phyloP scores from a whole-genome alignment of 2,888 invertebrate genomes.

The Acanthoscelides obtectus region DNA sequence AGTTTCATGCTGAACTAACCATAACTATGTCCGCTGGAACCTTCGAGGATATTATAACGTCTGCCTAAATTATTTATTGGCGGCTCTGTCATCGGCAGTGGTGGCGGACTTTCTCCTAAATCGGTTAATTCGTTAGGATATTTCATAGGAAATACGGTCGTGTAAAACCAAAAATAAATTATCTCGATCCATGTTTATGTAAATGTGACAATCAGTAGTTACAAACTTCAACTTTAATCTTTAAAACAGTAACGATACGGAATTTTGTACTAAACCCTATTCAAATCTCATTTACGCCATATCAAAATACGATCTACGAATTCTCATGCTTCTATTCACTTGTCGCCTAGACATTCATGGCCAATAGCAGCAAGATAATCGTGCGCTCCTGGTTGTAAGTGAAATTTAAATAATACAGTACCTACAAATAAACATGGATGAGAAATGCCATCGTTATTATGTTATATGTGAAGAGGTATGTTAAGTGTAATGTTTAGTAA shows the following conservation, averaged over 20 bases:
- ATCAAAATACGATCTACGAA: too few species aligned
- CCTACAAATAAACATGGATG: background rate
- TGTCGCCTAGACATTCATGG: too few species aligned
- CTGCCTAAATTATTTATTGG: slow-evolving; percentile 43
- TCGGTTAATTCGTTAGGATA: slow-evolving; percentile 23
- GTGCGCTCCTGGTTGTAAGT: too few species aligned
- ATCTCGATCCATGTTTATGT: background rate
- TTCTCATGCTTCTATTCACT: too few species aligned
- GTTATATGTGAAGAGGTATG: background rate
- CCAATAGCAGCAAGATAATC: too few species aligned
- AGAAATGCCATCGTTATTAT: background rate
- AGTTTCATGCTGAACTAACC: slow-evolving; percentile 40
- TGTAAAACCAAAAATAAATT: background rate
- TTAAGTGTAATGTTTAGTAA: background rate
- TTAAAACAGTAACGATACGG: too few species aligned
- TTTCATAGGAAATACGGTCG: background rate
- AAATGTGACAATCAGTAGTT: too few species aligned
- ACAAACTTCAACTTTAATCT: too few species aligned
- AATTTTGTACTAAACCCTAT: too few species aligned
- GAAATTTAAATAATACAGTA: too few species aligned
- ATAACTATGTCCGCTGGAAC: slow-evolving; percentile 38
- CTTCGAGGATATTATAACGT: slow-evolving; percentile 37
- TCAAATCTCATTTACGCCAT: too few species aligned
- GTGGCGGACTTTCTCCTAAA: slow-evolving; percentile 55
- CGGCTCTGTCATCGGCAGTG: slow-evolving; percentile 56